Conservation (phyloP, 2,888 invertebrate species). For the Ormyrus thymus region DNA sequence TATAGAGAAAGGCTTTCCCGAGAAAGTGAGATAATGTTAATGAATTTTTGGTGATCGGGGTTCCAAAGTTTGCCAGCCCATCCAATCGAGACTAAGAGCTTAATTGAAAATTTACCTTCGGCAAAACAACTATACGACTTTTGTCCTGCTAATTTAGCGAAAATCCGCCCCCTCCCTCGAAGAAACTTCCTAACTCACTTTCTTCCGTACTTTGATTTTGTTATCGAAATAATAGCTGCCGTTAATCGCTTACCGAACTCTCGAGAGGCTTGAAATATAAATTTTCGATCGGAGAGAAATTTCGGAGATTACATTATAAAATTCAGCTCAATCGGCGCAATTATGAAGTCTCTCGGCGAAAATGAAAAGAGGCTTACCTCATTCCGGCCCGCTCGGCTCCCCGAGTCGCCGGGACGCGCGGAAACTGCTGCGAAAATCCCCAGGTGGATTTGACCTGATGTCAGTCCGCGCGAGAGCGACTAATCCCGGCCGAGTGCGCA, state of each 20-base stretch:
- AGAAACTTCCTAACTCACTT: too few species aligned
- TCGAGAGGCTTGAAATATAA: too few species aligned
- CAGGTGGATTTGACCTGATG: constrained; percentile 32
- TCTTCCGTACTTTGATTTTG: too few species aligned
- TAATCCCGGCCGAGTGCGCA: neutral
- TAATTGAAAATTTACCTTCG: too few species aligned
- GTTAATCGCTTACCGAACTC: too few species aligned
- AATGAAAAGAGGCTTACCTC: constrained; percentile 18
- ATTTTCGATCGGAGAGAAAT: too few species aligned
- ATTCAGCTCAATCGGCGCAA: neutral
- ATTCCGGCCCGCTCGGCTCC: neutral
- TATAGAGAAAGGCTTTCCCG: neutral
- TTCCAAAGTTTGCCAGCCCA: neutral
- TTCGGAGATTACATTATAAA: neutral
- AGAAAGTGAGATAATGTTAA: constrained; percentile 35
- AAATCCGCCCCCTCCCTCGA: too few species aligned
- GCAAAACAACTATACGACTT: too few species aligned
- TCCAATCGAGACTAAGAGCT: neutral
- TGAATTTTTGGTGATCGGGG: constrained; percentile 45
- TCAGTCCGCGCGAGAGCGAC: neutral
- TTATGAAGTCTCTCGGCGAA: neutral
- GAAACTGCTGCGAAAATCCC: constrained; percentile 18
- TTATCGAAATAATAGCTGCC: too few species aligned
- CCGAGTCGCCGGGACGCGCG: too few species aligned
- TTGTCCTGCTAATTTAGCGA: too few species aligned